These are phyloP conservation scores for Chloroceryle amazona DNA, from an alignment of 2,797 vertebrate species.

Conservation along the genomic window DNA sequence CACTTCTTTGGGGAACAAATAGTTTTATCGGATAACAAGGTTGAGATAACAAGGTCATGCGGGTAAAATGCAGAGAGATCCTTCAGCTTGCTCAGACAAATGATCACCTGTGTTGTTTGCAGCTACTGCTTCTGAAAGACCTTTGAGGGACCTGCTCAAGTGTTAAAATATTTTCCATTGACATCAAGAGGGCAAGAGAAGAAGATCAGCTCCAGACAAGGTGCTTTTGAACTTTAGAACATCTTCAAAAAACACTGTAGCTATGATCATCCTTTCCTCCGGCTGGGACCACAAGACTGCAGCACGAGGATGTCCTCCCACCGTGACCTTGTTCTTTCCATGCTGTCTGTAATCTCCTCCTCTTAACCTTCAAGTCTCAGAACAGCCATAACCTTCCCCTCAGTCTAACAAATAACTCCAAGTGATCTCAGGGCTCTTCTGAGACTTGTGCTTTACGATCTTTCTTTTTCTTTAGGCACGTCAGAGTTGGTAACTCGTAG, in stretches of 20 bases:
- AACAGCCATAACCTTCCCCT: fast-evolving
- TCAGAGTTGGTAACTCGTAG: background rate
- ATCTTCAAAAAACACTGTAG: background rate
- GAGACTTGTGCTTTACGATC: background rate
- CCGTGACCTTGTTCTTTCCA: background rate
- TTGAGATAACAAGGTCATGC: background rate
- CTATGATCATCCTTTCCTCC: background rate
- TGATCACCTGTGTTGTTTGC: background rate
- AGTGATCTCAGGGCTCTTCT: background rate
- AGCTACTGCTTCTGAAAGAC: background rate
- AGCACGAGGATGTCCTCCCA: background rate
- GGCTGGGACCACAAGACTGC: background rate
- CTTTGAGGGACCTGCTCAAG: background rate
- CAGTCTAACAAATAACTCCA: background rate
- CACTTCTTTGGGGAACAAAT: background rate
- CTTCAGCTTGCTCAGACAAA: background rate
- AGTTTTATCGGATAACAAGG: background rate
- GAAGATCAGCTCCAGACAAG: background rate
- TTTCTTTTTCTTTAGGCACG: background rate
- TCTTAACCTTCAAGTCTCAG: background rate
- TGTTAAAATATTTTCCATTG: background rate
- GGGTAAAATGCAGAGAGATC: background rate
- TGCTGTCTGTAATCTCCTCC: background rate
- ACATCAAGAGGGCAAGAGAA: background rate
- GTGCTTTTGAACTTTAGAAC: background rate